Evolutionary conservation across 1,140 invertebrate genomes (phyloP).

Genomic region (Kradibia gibbosae): DNA sequence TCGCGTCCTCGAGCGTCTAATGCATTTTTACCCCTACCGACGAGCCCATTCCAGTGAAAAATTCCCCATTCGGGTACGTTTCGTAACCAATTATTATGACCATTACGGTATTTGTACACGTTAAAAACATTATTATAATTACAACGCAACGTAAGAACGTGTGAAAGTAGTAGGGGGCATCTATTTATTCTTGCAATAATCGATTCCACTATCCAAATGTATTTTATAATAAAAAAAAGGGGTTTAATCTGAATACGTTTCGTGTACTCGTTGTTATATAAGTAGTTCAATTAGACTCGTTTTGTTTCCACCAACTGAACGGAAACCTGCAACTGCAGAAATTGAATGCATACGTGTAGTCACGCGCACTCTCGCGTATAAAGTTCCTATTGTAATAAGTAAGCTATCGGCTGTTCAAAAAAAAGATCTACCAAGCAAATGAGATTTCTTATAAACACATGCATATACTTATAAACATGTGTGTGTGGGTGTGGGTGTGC

Average conservation of each 20-base stretch:
- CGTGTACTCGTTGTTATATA: neutral
- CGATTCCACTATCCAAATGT: slow-evolving; percentile 32
- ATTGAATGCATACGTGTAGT: no score
- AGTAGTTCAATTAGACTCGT: neutral
- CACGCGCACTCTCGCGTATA: no score
- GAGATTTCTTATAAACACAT: no score
- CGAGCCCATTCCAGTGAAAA: no score
- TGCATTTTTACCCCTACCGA: neutral
- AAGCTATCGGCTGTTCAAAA: neutral
- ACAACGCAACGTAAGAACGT: neutral
- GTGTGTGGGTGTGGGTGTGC: neutral
- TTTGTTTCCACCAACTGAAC: neutral
- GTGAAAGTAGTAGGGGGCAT: slow-evolving; percentile 16
- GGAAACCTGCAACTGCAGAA: no score
- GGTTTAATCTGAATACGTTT: slow-evolving; percentile 16
- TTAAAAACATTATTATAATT: slow-evolving; percentile 37
- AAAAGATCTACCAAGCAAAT: neutral
- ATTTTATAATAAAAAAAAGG: slow-evolving; percentile 43
- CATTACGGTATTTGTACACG: slow-evolving; percentile 28
- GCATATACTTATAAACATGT: neutral
- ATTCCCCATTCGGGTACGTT: no score
- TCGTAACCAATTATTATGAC: slow-evolving; percentile 43
- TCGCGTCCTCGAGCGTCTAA: neutral
- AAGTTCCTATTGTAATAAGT: neutral
- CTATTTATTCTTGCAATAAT: slow-evolving; percentile 31